A percentile compares a stretch with the other conserved stretches of the same genome.
These are phyloP conservation scores for Silurus lanzhouensis DNA, from an alignment of 2,797 vertebrate genomes.

Conservation along the genomic window DNA sequence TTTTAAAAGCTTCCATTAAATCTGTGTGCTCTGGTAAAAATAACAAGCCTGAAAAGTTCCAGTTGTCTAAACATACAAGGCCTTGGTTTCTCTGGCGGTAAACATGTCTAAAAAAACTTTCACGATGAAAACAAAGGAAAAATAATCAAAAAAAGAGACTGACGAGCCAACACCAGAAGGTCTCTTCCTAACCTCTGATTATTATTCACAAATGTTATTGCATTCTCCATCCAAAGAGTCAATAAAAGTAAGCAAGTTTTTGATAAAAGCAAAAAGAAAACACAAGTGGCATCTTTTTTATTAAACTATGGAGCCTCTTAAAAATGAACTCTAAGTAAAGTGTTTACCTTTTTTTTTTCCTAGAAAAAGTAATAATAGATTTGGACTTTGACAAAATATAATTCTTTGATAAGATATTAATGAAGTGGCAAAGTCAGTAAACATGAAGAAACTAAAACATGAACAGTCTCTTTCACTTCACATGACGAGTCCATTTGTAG, in stretches of 20 bases:
- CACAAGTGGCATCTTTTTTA: neutral
- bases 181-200: neutral
- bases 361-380: neutral
- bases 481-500: neutral
- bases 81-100: neutral
- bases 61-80: neutral
- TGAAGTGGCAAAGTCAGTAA: conserved; percentile 2
- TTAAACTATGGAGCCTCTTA: neutral
- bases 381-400: neutral
- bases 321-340: neutral
- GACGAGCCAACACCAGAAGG: neutral
- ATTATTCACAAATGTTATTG: neutral
- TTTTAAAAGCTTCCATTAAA: neutral
- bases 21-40: neutral
- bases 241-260: neutral
- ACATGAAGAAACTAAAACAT: neutral
- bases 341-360: neutral
- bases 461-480: neutral
- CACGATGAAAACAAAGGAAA: neutral
- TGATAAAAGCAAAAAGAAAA: neutral
- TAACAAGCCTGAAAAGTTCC: neutral
- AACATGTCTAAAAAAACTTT: neutral
- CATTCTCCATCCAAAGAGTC: no score
- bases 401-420: neutral
- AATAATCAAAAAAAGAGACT: neutral